These are phyloP conservation scores for Neodiprion pinetum DNA, from an alignment of 1,140 invertebrate species.

Conservation along the genomic window DNA sequence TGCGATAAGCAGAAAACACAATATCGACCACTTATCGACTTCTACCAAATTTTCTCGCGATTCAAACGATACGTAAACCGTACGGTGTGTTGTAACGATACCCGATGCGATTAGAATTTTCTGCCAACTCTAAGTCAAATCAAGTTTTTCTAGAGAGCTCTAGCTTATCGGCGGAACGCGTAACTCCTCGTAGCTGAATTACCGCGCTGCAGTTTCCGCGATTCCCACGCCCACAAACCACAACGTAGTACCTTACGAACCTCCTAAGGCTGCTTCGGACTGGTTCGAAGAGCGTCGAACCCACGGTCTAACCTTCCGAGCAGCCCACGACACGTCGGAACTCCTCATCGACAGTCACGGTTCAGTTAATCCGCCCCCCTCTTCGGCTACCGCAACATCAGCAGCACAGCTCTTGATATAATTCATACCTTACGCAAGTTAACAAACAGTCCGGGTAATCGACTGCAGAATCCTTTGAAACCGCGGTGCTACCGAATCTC, in stretches of 20 bases:
- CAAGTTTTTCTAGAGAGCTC: conserved; percentile 26
- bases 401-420: not conserved
- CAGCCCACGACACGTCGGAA: conserved; percentile 29
- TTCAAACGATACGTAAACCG: conserved; percentile 5
- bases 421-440: too few species aligned
- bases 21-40: too few species aligned
- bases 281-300: conserved; percentile 10
- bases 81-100: not conserved
- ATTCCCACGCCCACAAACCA: conserved; percentile 41
- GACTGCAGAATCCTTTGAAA: too few species aligned
- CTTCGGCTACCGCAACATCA: not conserved
- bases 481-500: too few species aligned
- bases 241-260: not conserved
- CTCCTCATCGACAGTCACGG: conserved; percentile 24
- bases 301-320: not conserved
- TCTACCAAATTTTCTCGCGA: not conserved
- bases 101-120: not conserved
- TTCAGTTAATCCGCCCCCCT: conserved; percentile 1
- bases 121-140: conserved; percentile 1
- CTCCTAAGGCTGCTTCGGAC: not conserved
- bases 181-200: conserved; percentile 10
- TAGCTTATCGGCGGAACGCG: conserved; percentile 20
- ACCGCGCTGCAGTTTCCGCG: conserved; percentile 35
- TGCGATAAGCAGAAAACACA: too few species aligned
- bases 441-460: too few species aligned